A percentile compares a stretch with the other conserved stretches of the same genome.
These are phyloP conservation scores for Lepidiolamprologus cunningtoni DNA, from an alignment of 2,113 vertebrate genomes.

Conservation along the genomic window DNA sequence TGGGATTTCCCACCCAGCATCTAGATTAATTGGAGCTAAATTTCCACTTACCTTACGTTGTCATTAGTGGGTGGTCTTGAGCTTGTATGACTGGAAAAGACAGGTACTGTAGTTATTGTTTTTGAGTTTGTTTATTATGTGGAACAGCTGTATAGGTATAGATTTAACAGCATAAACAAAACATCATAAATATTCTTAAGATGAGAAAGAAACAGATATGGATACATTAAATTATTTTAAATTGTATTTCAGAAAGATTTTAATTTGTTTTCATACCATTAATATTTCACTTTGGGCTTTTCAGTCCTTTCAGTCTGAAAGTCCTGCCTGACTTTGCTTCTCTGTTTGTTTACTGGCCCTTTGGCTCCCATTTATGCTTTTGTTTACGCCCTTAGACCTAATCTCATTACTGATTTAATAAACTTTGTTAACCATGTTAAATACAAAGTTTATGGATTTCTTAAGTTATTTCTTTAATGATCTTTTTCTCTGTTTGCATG, in stretches of 20 bases:
- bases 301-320: neutral
- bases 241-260: neutral
- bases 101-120: neutral
- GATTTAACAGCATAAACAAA: neutral
- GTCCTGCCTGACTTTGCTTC: neutral
- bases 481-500: neutral
- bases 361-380: neutral
- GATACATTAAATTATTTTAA: neutral
- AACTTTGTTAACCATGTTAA: conserved; percentile 1
- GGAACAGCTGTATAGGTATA: neutral
- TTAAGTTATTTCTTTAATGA: neutral
- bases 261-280: neutral
- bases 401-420: conserved; percentile 9
- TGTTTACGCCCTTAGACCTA: conserved; percentile 6
- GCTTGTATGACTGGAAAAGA: neutral
- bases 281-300: neutral
- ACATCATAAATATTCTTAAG: neutral
- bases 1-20: neutral
- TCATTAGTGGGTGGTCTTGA: neutral
- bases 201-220: neutral
- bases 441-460: conserved; percentile 6
- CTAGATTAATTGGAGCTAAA: neutral
- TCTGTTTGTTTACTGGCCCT: neutral
- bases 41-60: neutral
- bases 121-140: neutral